Evolutionary conservation across 2,797 vertebrate species (phyloP).

Genomic region (Rhinogobio ventralis): DNA sequence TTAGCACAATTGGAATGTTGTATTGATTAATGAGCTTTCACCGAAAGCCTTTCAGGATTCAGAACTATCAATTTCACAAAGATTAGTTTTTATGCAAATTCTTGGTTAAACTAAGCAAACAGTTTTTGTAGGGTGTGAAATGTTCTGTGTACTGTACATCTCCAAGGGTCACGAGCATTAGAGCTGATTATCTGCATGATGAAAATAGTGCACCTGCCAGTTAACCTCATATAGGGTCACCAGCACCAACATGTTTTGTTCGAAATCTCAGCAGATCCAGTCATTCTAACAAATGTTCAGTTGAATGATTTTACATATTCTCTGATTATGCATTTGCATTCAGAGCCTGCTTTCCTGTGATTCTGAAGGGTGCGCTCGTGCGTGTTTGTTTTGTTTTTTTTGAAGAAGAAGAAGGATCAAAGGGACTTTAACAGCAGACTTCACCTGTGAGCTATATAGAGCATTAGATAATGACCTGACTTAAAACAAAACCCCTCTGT

Average conservation of each 20-base stretch:
- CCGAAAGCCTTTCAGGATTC: not conserved
- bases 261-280: not conserved
- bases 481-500: conserved; percentile 33
- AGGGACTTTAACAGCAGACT: conserved; percentile 14
- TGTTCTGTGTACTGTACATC: not conserved
- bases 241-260: not conserved
- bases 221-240: not conserved
- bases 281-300: not conserved
- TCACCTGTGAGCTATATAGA: conserved; percentile 39
- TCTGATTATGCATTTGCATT: not conserved
- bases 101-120: not conserved
- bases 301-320: not conserved
- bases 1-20: not conserved
- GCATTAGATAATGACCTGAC: conserved; percentile 35
- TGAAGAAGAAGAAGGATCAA: conserved; percentile 24
- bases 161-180: not conserved
- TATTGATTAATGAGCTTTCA: not conserved
- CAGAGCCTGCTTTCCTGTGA: not conserved
- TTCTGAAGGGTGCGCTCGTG: not conserved
- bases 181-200: conserved; percentile 14
- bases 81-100: not conserved
- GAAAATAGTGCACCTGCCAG: not conserved
- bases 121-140: not conserved
- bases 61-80: not conserved
- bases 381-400: not conserved